Conservation (phyloP, 2,888 invertebrate genomes). For the Epistrophe grossulariae region DNA sequence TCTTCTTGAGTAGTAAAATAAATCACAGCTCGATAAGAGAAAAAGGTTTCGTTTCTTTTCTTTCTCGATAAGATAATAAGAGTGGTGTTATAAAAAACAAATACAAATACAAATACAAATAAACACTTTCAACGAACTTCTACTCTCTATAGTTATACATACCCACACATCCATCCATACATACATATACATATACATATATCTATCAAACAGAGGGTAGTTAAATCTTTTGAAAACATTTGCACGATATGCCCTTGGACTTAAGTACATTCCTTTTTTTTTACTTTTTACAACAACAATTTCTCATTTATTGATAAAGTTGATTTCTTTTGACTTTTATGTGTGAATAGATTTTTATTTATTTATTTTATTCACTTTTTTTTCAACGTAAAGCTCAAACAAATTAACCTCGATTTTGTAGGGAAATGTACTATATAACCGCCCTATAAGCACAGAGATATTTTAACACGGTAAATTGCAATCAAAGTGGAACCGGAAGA, state of each 20-base stretch:
- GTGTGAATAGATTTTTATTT: constrained; percentile 11
- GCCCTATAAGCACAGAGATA: background rate
- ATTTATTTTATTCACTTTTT: background rate
- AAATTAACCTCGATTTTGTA: constrained; percentile 22
- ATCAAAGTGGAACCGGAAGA: constrained; percentile 16
- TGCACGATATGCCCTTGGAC: constrained; percentile 29
- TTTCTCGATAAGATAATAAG: constrained; percentile 62
- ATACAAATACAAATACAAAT: constrained; percentile 47
- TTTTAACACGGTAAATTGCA: constrained; percentile 2
- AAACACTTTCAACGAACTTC: constrained; percentile 23
- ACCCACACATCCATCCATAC: background rate
- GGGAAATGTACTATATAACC: constrained; percentile 2
- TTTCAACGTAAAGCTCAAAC: constrained; percentile 6
- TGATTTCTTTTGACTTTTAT: constrained; percentile 43
- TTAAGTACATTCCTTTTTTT: constrained; percentile 15
- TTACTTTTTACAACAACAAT: constrained; percentile 1
- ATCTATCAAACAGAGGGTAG: constrained; percentile 1
- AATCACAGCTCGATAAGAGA: constrained; percentile 65
- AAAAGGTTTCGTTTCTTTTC: constrained; percentile 42
- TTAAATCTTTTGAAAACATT: constrained; percentile 22
- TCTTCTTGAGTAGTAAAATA: constrained; percentile 37
- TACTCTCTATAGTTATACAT: background rate
- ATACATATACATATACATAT: background rate
- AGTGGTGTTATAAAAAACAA: constrained; percentile 50
- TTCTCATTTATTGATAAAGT: constrained; percentile 30